Conservation (phyloP, 2,888 invertebrate genomes). For the Linnaemya tessellans region DNA sequence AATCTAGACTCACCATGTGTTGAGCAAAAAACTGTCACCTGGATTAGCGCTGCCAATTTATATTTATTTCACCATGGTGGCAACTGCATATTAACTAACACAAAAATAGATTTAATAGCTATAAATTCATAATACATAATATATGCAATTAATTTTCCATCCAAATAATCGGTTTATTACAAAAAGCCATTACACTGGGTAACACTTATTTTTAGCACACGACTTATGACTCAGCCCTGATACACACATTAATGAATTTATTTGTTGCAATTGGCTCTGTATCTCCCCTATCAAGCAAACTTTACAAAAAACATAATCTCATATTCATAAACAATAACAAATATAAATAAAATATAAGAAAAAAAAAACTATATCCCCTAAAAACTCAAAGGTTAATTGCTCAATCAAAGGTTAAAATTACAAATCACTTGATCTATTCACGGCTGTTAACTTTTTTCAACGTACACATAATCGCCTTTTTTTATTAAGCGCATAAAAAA, state of each 20-base stretch:
- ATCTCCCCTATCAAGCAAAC: too few species aligned
- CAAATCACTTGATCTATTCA: constrained; percentile 61
- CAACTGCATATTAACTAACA: neutral
- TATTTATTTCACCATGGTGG: too few species aligned
- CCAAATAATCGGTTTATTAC: too few species aligned
- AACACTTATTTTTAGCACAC: too few species aligned
- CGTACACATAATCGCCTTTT: constrained; percentile 60
- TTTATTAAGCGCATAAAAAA: constrained; percentile 69
- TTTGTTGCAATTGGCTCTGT: too few species aligned
- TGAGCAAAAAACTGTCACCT: too few species aligned
- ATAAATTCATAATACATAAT: too few species aligned
- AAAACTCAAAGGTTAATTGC: constrained; percentile 62
- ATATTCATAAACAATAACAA: constrained; percentile 15
- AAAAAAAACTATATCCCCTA: constrained; percentile 18
- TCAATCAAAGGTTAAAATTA: constrained; percentile 63
- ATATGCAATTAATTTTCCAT: too few species aligned
- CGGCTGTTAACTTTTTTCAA: constrained; percentile 48
- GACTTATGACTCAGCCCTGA: neutral
- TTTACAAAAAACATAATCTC: neutral
- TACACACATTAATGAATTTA: too few species aligned
- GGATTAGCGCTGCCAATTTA: too few species aligned
- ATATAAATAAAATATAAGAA: constrained; percentile 5
- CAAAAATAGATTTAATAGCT: neutral
- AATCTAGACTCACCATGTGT: too few species aligned
- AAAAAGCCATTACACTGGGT: too few species aligned